Conservation (phyloP, 1,140 invertebrate species). For the Diachasma alloeum region DNA sequence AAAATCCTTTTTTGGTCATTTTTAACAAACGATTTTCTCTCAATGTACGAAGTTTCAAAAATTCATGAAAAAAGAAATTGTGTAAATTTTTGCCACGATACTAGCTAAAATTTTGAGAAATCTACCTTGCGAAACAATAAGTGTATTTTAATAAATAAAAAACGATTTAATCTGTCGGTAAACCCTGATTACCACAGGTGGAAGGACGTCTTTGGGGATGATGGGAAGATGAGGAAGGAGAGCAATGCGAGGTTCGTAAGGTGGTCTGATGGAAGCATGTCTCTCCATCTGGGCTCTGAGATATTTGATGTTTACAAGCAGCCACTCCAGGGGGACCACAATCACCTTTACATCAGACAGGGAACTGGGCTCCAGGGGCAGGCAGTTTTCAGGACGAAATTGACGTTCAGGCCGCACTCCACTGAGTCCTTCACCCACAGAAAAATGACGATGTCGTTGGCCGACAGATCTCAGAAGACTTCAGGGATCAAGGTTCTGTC, state of each 20-base stretch:
- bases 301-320: conserved; percentile 98
- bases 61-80: too few species aligned
- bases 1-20: too few species aligned
- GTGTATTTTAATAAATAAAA: too few species aligned
- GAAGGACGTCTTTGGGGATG: conserved; percentile 86
- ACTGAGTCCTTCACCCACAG: conserved; percentile 98
- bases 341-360: conserved; percentile 90
- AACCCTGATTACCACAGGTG: conserved; percentile 66
- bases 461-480: conserved; percentile 95
- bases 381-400: conserved; percentile 94
- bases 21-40: too few species aligned
- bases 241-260: conserved; percentile 95
- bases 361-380: conserved; percentile 98
- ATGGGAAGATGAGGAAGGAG: conserved; percentile 85
- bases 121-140: too few species aligned
- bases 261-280: conserved; percentile 99
- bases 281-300: conserved; percentile 95
- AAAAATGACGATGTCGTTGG: conserved; percentile 97
- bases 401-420: conserved; percentile 96
- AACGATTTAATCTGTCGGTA: background rate
- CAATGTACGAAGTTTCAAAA: too few species aligned
- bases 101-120: too few species aligned
- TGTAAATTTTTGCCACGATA: too few species aligned
- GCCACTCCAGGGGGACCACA: conserved; percentile 78
- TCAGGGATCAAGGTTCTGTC: conserved; percentile 96